Base-by-base conservation (phyloP, 2,888 invertebrate species). In the Nomada flava region DNA sequence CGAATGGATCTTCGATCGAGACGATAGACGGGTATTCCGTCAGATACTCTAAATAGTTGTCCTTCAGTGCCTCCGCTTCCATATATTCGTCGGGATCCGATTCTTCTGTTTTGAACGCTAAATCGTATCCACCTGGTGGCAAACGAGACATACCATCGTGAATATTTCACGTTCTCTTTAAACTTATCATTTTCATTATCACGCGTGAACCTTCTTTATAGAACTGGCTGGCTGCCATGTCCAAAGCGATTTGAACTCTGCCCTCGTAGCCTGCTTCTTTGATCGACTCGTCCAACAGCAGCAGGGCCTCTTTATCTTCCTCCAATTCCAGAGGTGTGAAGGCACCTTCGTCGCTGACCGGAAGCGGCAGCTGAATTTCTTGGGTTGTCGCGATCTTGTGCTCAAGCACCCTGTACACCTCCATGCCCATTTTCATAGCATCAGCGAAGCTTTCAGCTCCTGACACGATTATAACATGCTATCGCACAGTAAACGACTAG, bases 1-100 rank as follows among this genome's bases (percentile, higher is more conserved):
- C 91, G 71, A 93, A 92, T 0, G 93, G 93, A 85, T 93, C 93
- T 72, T 92, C 92, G 71, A 93, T 87, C 5, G 92, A 92, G 2
- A 92, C 85, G n/a, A 93, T 70, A 0, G 72, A 74, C 0, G 93
- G 92, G 53, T 86, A 92, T 62, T 91, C 91, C 0, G 75, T 62
- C 0, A 92, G 13, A 4, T 91, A 87, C 29, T 91, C 91, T 1
- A 87, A 64, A 65, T 93, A 93, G 23, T 89, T 89, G 15, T 92
- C 90, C 9, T 77, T 84, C 15, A 93, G 62, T 0, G 89, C 90
- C 15, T 92, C 91, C 0, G 91, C 75, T 50, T 91, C 89, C 55
- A 92, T 79, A 57, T 91, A 91, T 60, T 91, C 90, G 20, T 91
- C 91, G 0, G 92, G 91, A 73, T 93, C 91, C 9, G 92, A 90